Conservation (phyloP, 2,113 vertebrate genomes). For the Balaeniceps rex region DNA sequence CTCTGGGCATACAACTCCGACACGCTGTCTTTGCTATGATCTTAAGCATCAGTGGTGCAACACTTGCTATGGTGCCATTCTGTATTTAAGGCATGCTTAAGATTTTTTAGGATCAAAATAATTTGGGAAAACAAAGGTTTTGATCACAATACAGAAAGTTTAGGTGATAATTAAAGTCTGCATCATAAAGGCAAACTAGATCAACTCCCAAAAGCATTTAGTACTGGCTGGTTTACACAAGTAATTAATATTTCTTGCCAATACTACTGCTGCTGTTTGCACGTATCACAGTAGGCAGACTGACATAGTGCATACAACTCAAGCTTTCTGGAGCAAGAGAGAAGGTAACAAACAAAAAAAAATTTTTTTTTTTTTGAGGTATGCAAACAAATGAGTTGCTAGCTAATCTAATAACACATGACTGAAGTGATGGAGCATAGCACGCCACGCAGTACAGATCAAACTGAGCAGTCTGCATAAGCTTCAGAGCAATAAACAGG, state of each 20-base stretch:
- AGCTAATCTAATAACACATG: not conserved
- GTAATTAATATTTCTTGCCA: not conserved
- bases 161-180: not conserved
- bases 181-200: not conserved
- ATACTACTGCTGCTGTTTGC: not conserved
- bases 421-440: not conserved
- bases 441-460: not conserved
- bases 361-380: not conserved
- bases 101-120: not conserved
- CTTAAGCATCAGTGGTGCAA: not conserved
- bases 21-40: not conserved
- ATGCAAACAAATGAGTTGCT: not conserved
- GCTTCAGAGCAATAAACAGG: not conserved
- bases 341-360: not conserved
- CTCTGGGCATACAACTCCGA: not conserved
- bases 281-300: not conserved
- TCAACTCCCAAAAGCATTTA: not conserved
- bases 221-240: not conserved
- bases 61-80: fast-evolving
- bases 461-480: not conserved
- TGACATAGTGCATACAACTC: not conserved
- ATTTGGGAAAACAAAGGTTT: not conserved
- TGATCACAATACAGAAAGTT: not conserved
- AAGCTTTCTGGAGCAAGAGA: not conserved
- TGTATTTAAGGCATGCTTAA: not conserved